Conservation (phyloP, 2,113 vertebrate genomes). For the Callionymus lyra region DNA sequence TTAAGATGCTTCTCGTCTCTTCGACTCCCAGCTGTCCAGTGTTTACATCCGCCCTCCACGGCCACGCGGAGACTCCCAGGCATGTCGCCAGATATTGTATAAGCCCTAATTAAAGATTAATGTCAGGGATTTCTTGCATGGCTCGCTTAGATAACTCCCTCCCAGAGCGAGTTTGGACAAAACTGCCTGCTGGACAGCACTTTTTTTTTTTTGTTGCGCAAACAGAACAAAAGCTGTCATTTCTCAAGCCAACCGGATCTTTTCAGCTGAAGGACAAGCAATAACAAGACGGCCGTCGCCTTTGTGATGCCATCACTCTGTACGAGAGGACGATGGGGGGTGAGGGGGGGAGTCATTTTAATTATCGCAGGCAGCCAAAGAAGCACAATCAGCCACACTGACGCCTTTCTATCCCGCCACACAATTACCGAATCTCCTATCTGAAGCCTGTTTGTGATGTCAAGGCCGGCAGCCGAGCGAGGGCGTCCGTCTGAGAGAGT, state of each 20-base stretch:
- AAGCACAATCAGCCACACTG: constrained; percentile 38
- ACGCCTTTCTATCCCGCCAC: constrained; percentile 5
- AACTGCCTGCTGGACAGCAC: constrained; percentile 29
- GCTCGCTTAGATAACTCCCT: constrained; percentile 51
- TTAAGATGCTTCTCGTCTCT: constrained; percentile 12
- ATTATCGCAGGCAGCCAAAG: constrained; percentile 47
- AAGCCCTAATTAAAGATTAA: constrained; percentile 68
- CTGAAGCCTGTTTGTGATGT: constrained; percentile 30
- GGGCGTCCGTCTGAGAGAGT: constrained; percentile 20
- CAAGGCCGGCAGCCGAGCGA: constrained; percentile 11
- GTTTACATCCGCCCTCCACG: constrained; percentile 31
- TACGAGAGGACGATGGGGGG: neutral
- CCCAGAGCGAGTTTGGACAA: constrained; percentile 45
- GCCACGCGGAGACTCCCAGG: constrained; percentile 26
- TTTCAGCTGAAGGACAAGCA: constrained; percentile 41
- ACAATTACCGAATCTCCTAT: constrained; percentile 39
- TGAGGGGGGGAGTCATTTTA: constrained; percentile 36
- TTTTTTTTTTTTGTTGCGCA: constrained; percentile 26
- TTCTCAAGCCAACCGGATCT: constrained; percentile 22
- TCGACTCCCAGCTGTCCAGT: constrained; percentile 1
- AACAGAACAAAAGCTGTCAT: constrained; percentile 33
- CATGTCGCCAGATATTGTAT: constrained; percentile 41
- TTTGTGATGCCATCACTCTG: constrained; percentile 21
- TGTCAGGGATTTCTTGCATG: constrained; percentile 47
- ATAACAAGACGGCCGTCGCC: constrained; percentile 18